Evolutionary conservation across 2,888 invertebrate species (phyloP), one percentile per base, ranked within the genome.

Genomic region (Phalera bucephala): DNA sequence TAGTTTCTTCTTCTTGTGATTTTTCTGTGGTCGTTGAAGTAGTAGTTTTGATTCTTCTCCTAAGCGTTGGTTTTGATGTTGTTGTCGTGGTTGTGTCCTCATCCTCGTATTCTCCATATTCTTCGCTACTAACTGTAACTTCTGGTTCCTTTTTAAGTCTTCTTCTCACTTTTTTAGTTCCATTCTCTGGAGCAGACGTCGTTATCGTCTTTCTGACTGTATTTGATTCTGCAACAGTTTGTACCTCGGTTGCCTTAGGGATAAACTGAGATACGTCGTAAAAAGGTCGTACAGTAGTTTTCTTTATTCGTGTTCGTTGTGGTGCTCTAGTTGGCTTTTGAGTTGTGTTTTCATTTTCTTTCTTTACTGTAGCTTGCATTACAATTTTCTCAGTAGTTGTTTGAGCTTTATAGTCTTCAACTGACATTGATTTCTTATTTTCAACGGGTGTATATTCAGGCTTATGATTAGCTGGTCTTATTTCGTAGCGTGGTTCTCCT

Each of bases 401-500:
- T 36, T 65, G 70, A 8, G 52, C 33, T 53, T 73, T 70, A 38
- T 81, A 85, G 33, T 80, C 84, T 43, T 75, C 67, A 15, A 68
- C 10, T 11, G 85, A 71, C 56, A 86, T 75, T 0, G 79, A 50
- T 51, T 66, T 78, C 49, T 67, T 80, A 36, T 80, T 77, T 63
- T 74, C 69, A 5, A 82, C 75, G 6, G 85, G 80, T 14, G 74
- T 72, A 34, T 87, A 82, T 36, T 67, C 57, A 11, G 60, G 7
- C 52, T 85, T 88, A 36, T 88, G 87, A 52, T 87, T 87, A 29
- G 41, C 13, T 15, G 66, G 71, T 45, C 70, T 72, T 8, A 83
- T 42, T 68, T 89, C 90, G 49, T 83, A 90, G 40, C 79, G 75
- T 1, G 90, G 89, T 63, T 89, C 90, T 30, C 83, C 84, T 59